Evolutionary conservation across 2,888 invertebrate species (phyloP).

Genomic region (Magallana nippona): DNA sequence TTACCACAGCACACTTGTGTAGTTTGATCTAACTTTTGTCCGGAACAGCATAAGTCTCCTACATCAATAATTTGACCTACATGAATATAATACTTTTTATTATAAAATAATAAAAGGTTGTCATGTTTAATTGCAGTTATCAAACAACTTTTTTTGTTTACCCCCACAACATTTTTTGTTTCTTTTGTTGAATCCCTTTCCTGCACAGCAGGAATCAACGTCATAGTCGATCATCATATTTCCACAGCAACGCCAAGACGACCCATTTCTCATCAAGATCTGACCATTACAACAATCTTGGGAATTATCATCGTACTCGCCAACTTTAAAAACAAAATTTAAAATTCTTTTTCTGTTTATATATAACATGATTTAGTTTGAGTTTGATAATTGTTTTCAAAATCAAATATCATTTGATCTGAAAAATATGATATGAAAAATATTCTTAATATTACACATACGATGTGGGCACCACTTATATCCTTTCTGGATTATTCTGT

Average conservation of each 20-base stretch:
- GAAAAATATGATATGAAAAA: too few relatives aligned
- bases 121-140: too few relatives aligned
- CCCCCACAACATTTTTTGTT: background rate
- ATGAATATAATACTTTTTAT: too few relatives aligned
- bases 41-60: background rate
- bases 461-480: background rate
- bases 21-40: background rate
- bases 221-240: background rate
- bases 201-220: background rate
- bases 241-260: background rate
- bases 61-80: background rate
- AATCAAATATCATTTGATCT: too few relatives aligned
- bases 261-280: background rate
- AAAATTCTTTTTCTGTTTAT: too few relatives aligned
- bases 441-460: too few relatives aligned
- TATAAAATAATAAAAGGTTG: too few relatives aligned
- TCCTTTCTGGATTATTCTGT: background rate
- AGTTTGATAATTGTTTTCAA: too few relatives aligned
- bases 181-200: background rate
- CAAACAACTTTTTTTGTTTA: too few relatives aligned
- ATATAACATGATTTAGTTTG: too few relatives aligned
- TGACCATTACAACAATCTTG: background rate
- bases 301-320: background rate
- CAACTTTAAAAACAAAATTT: too few relatives aligned
- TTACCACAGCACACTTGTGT: conserved; percentile 22